phyloP scores from a whole-genome alignment of 2,797 vertebrate species.

The Carapus acus region DNA sequence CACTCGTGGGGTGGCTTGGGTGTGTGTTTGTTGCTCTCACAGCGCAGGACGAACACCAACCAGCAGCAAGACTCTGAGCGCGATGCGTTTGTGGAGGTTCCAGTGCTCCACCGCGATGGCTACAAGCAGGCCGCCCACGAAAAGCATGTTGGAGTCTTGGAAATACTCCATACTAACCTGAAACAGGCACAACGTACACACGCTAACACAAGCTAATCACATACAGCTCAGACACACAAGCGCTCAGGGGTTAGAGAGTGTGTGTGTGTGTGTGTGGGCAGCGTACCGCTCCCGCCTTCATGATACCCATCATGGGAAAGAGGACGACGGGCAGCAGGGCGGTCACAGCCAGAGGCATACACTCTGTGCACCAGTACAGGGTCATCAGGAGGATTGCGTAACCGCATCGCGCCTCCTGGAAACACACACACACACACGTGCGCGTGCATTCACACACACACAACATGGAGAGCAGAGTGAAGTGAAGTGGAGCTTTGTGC shows the following conservation, averaged over 20 bases:
- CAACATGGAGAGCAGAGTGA: too few species aligned
- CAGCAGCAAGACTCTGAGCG: slow-evolving; percentile 80
- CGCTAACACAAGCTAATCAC: slow-evolving; percentile 11
- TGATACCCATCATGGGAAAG: slow-evolving; percentile 91
- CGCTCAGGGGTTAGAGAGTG: too few species aligned
- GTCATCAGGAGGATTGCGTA: slow-evolving; percentile 90
- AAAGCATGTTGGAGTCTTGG: slow-evolving; percentile 89
- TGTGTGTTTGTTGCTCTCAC: slow-evolving; percentile 71
- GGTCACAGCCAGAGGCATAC: slow-evolving; percentile 85
- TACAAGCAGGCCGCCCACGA: slow-evolving; percentile 86
- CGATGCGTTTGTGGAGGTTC: slow-evolving; percentile 90
- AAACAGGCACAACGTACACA: slow-evolving; percentile 8
- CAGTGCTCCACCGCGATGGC: slow-evolving; percentile 87
- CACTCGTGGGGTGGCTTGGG: too few species aligned
- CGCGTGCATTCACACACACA: not conserved
- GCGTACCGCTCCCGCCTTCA: slow-evolving; percentile 69
- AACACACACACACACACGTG: slow-evolving; percentile 28
- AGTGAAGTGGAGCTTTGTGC: too few species aligned
- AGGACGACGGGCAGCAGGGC: slow-evolving; percentile 83
- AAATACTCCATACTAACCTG: slow-evolving; percentile 86
- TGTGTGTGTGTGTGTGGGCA: not conserved
- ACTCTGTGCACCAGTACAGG: slow-evolving; percentile 89
- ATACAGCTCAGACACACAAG: not conserved
- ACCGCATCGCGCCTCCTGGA: slow-evolving; percentile 81
- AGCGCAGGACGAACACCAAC: slow-evolving; percentile 85